Evolutionary conservation across 2,113 vertebrate species (phyloP).

Genomic region (Nannospalax galili): DNA sequence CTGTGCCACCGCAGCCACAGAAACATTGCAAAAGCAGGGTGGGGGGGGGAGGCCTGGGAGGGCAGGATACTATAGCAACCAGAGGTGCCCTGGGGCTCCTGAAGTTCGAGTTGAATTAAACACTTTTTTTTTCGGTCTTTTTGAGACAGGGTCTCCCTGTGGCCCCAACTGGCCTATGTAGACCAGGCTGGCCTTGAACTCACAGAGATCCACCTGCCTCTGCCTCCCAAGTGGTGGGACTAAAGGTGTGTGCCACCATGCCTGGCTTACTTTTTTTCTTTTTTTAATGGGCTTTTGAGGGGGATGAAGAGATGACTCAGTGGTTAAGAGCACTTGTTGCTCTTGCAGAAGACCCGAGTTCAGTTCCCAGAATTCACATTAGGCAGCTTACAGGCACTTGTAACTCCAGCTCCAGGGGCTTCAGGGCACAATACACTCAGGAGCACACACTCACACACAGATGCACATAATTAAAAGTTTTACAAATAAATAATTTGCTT

Average conservation of each 20-base stretch:
- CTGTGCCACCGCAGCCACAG: background rate
- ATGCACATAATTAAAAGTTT: background rate
- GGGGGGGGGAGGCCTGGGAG: no score
- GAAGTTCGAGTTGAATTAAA: background rate
- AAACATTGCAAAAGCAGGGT: background rate
- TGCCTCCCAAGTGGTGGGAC: no score
- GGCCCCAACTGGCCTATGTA: no score
- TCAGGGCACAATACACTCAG: background rate
- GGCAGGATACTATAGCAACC: background rate
- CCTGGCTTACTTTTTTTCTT: background rate
- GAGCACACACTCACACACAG: background rate
- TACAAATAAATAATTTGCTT: no score
- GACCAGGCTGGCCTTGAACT: no score
- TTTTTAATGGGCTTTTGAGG: background rate
- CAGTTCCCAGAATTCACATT: background rate
- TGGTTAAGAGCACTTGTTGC: background rate
- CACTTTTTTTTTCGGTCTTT: no score
- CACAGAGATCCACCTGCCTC: no score
- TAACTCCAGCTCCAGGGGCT: background rate
- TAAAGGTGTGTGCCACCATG: no score
- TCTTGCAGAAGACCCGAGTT: background rate
- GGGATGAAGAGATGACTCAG: background rate
- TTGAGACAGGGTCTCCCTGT: no score
- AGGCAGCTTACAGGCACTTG: background rate
- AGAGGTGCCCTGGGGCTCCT: background rate